Evolutionary conservation across 1,140 invertebrate species (phyloP), one percentile per base, ranked within the genome.

Genomic region (Formica selysi): DNA sequence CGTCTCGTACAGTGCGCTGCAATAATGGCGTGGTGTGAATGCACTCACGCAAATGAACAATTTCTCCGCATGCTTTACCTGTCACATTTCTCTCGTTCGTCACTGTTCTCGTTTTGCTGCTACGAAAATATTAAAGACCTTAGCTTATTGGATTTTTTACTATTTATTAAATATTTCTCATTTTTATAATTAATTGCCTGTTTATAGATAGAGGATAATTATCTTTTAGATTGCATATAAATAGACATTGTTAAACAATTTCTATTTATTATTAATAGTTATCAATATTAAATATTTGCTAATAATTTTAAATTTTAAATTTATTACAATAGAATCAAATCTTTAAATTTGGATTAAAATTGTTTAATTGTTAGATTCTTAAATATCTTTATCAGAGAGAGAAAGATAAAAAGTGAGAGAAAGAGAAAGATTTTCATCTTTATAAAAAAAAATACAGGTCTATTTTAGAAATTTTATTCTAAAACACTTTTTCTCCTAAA

Each of bases 21-120:
- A 36, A 32, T 73, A 59, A 81, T 44, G 26, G 0, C 11, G 13
- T 44, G 32, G 36, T 44, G 32, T 38, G 29, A 71, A 80, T 29
- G 78, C 22, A 80, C 65, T 80, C 41, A 54, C 8, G 36, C 79
- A 81, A 71, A 62, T 68, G 29, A 51, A 70, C 16, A 3, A 3
- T 29, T 54, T 0, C 19, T 79, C 32, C 38, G 13, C 29, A 8
- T 32, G 19, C 7, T 51, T 79, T 13, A 3, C 26, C 5, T 6
- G 5, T 61, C 36, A 26, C 38, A 54, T 79, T 54, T 4, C 16
- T 79, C 29, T 26, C 29, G 10, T 19, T 51, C 4, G 10, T 38
- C n/a, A 8, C 70, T 11, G 4, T 32, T 26, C 65, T 22, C 16
- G 36, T 54, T 38, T 68, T 54, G 5, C 16, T 38, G 4, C 32